These are phyloP conservation scores for Chaitophorus viminalis DNA, from an alignment of 2,888 invertebrate species.

Conservation along the genomic window DNA sequence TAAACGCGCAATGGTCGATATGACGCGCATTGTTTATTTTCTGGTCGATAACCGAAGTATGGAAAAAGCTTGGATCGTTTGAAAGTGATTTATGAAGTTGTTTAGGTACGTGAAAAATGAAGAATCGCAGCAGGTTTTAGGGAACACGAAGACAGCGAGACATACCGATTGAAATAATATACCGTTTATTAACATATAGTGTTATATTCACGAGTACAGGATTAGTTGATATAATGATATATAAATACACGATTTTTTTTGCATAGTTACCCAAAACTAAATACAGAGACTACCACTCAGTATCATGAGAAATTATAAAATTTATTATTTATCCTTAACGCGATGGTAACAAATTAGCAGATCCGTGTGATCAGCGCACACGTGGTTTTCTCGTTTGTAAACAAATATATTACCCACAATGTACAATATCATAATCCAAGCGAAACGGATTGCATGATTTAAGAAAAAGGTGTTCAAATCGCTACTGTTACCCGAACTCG, in stretches of 20 bases:
- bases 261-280: neutral
- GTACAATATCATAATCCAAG: neutral
- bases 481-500: neutral
- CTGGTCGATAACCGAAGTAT: neutral
- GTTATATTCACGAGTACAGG: too few species aligned
- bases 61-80: neutral
- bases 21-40: neutral
- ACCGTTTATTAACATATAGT: too few species aligned
- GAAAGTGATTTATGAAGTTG: neutral
- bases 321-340: too few species aligned
- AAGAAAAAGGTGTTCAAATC: neutral
- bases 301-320: too few species aligned
- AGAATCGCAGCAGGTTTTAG: neutral
- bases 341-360: neutral
- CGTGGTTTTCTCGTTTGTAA: neutral
- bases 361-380: too few species aligned
- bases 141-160: too few species aligned
- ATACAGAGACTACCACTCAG: too few species aligned
- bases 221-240: too few species aligned
- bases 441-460: neutral
- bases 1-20: neutral
- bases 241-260: neutral
- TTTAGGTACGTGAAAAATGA: neutral
- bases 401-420: neutral
- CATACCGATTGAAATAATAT: too few species aligned